Conservation (phyloP, 2,113 vertebrate genomes). For the Takifugu bimaculatus region DNA sequence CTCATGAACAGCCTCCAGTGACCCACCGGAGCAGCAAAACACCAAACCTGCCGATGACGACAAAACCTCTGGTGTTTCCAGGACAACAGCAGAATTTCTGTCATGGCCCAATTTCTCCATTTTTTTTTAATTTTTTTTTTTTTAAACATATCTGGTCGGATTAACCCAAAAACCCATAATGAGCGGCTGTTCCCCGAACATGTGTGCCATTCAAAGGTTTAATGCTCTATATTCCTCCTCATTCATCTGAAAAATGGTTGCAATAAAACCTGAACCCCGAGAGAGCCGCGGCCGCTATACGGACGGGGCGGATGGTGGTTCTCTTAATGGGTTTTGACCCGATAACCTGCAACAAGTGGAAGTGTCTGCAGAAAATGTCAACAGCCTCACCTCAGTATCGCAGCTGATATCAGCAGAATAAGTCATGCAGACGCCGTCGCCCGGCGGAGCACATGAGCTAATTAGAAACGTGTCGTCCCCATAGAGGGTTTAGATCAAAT, state of each 20-base stretch:
- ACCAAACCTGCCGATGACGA: neutral
- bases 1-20: neutral
- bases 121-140: conserved; percentile 14
- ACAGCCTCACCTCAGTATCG: neutral
- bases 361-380: neutral
- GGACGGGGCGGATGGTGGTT: neutral
- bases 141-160: conserved; percentile 43
- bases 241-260: conserved; percentile 8
- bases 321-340: neutral
- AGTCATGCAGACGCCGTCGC: neutral
- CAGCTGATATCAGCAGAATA: neutral
- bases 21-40: conserved; percentile 4
- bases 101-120: no score
- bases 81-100: no score
- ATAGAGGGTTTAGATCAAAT: conserved; percentile 6
- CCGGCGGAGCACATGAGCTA: conserved; percentile 2
- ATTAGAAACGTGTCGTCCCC: conserved; percentile 8
- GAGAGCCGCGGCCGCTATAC: neutral
- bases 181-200: conserved; percentile 11
- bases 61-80: conserved; percentile 1
- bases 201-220: conserved; percentile 17
- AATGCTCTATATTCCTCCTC: neutral
- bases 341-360: neutral
- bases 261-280: neutral
- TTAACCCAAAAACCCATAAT: conserved; percentile 19